These are phyloP conservation scores for Toxonevra muliebris DNA, from an alignment of 2,888 invertebrate species.

Conservation along the genomic window DNA sequence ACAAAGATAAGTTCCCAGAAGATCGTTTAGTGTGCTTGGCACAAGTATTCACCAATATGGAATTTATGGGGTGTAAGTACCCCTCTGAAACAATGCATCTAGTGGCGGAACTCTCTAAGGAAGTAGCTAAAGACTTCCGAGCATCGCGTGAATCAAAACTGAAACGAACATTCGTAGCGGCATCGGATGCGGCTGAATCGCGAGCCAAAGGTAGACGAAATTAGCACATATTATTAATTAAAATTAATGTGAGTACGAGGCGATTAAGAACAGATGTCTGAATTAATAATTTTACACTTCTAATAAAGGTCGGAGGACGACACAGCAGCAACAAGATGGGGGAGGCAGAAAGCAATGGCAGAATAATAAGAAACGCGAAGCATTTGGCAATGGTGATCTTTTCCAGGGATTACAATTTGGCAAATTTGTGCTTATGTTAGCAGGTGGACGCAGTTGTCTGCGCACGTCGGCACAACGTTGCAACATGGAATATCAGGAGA, in stretches of 20 bases:
- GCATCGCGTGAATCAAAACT: conserved; percentile 71
- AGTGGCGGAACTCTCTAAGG: conserved; percentile 77
- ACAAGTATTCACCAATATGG: conserved; percentile 88
- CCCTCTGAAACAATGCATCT: conserved; percentile 83
- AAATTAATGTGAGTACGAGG: conserved; percentile 40
- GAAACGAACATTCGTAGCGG: conserved; percentile 79
- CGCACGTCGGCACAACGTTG: conserved; percentile 49
- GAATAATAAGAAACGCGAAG: conserved; percentile 1
- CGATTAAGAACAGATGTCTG: background rate
- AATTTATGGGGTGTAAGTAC: conserved; percentile 71
- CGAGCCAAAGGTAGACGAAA: conserved; percentile 74
- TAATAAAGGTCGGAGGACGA: conserved; percentile 38
- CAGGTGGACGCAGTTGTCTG: conserved; percentile 55
- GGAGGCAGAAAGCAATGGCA: conserved; percentile 9
- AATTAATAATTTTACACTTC: background rate
- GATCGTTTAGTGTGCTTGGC: conserved; percentile 86
- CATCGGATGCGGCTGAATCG: conserved; percentile 80
- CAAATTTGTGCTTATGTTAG: conserved; percentile 51
- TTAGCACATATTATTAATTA: conserved; percentile 31
- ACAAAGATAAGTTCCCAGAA: conserved; percentile 80
- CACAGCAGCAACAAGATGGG: conserved; percentile 28
- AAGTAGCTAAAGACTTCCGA: conserved; percentile 78
- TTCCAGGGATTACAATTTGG: conserved; percentile 54
- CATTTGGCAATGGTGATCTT: conserved; percentile 42
- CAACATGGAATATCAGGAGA: conserved; percentile 52